A percentile compares a stretch with the other conserved stretches of the same genome.
These are phyloP conservation scores for Hyppa rectilinea DNA, from an alignment of 2,888 invertebrate genomes.

Conservation along the genomic window DNA sequence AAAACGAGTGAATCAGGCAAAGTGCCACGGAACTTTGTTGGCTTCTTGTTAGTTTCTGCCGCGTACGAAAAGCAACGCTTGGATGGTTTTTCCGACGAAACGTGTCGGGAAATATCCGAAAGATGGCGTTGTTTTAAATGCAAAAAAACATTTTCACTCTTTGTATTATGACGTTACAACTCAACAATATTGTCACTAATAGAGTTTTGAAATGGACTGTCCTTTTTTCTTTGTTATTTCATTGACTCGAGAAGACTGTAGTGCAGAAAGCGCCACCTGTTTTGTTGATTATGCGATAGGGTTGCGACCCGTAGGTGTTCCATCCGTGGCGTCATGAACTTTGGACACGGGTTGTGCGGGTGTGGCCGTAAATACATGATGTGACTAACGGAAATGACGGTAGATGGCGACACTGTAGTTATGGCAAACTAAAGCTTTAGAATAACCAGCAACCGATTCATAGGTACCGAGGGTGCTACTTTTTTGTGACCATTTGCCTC, in stretches of 20 bases:
- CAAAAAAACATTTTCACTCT: not conserved
- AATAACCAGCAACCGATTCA: not conserved
- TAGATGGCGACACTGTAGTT: slow-evolving; percentile 12
- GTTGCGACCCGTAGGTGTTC: not conserved
- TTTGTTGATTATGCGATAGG: not conserved
- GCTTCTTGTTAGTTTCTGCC: not conserved
- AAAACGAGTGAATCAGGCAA: not conserved
- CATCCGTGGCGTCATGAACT: not conserved
- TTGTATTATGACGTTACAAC: not conserved
- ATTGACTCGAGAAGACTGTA: not conserved
- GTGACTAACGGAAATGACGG: not conserved
- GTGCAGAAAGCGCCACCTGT: slow-evolving; percentile 28
- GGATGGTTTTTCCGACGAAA: not conserved
- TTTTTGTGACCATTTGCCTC: not conserved
- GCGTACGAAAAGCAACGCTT: not conserved
- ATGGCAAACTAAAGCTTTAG: not conserved
- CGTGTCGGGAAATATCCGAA: slow-evolving; percentile 33
- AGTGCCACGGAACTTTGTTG: not conserved
- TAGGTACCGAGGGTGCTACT: not conserved
- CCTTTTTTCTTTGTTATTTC: not conserved
- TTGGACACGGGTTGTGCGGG: not conserved
- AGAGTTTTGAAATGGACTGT: accelerated
- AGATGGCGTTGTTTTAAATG: slow-evolving; percentile 41
- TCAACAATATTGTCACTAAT: no score
- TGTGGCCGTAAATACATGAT: not conserved